Conservation (phyloP, 92 coral and sea anemone genomes). For the Pocillopora meandrina region DNA sequence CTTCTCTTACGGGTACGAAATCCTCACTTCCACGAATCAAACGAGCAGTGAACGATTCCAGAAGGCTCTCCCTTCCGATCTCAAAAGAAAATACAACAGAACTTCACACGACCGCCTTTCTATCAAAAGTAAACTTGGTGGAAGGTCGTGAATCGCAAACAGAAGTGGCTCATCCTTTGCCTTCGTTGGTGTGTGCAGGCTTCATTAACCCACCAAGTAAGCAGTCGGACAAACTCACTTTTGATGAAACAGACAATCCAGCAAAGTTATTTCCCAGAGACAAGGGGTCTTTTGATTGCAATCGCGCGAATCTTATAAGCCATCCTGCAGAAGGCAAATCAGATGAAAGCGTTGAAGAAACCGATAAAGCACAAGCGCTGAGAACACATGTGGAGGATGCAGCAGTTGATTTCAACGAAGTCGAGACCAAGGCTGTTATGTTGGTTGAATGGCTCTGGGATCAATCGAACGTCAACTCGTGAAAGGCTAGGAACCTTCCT, state of each 20-base stretch:
- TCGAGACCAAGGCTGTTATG: slow-evolving; percentile 17
- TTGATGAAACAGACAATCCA: not conserved
- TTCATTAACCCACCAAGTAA: not conserved
- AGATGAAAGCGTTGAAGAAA: not conserved
- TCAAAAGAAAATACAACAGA: slow-evolving; percentile 5
- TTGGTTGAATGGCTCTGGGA: slow-evolving; percentile 28
- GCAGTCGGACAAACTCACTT: slow-evolving; percentile 8
- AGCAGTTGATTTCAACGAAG: not conserved
- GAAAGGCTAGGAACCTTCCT: not conserved
- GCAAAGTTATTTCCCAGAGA: not conserved
- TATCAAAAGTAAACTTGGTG: not conserved
- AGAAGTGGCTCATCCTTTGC: not conserved
- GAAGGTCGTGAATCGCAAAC: not conserved
- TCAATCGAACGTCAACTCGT: not conserved
- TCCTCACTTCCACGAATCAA: slow-evolving; percentile 6
- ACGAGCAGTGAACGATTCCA: not conserved
- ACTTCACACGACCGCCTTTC: not conserved
- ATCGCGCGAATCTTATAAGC: not conserved
- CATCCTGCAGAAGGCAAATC: not conserved
- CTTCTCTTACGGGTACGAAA: not conserved
- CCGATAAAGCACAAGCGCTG: slow-evolving; percentile 8
- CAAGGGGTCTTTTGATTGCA: not conserved
- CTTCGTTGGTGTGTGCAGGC: not conserved
- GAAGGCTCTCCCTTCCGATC: slow-evolving; percentile 21
- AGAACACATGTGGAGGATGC: slow-evolving; percentile 1